Percentiles rank a stretch among this genome's conserved stretches.
These are phyloP conservation scores for Kryphioiulus occultus DNA, from an alignment of 2,888 invertebrate species.

Conservation along the genomic window DNA sequence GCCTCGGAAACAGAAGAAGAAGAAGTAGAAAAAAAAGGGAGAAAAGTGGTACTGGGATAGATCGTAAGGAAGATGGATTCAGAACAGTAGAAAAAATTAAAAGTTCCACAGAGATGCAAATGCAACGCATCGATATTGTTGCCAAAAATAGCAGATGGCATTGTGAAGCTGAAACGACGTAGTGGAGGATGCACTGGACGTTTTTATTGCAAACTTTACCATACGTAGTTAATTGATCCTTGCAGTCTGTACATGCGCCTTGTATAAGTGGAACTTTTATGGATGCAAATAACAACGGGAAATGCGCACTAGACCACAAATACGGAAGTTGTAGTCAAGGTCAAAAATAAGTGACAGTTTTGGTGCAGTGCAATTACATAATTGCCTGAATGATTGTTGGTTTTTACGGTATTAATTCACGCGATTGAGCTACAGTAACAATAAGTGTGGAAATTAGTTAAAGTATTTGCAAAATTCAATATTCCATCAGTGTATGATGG, in stretches of 20 bases:
- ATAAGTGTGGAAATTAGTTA: no score
- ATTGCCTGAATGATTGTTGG: no score
- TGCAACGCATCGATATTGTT: neutral
- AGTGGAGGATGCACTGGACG: neutral
- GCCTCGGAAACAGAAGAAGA: neutral
- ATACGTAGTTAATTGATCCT: neutral
- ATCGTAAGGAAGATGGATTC: conserved; percentile 3
- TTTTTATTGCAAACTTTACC: neutral
- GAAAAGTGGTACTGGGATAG: neutral
- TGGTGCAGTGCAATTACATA: no score
- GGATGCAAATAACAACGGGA: no score
- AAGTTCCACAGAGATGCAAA: neutral
- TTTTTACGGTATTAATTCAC: no score
- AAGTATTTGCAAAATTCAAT: neutral
- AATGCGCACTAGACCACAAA: no score
- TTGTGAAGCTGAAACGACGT: neutral
- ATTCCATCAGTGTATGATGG: neutral
- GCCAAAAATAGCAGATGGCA: conserved; percentile 6
- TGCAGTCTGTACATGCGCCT: neutral
- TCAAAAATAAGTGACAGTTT: no score
- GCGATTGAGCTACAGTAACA: no score
- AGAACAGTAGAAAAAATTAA: neutral
- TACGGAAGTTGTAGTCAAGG: no score
- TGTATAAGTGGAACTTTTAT: no score
- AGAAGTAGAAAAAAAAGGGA: neutral